A percentile compares a stretch with the other conserved stretches of the same genome.
These are phyloP conservation scores for Hippocampus zosterae DNA, from an alignment of 2,113 vertebrate species.

Conservation along the genomic window DNA sequence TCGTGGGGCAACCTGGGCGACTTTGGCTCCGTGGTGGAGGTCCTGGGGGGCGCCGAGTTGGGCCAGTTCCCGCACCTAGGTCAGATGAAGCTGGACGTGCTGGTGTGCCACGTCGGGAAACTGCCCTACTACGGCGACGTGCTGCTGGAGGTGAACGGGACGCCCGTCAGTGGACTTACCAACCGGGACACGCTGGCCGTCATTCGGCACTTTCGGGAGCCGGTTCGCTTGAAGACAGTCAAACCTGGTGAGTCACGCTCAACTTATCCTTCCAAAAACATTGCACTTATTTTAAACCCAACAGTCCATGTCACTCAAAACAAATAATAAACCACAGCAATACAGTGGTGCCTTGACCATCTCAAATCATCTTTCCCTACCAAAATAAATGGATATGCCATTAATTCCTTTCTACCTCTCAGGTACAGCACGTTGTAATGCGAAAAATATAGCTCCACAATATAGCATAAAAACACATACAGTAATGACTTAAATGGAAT, in stretches of 20 bases:
- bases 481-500: too few relatives aligned
- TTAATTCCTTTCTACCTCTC: background rate
- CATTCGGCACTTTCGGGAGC: conserved; percentile 91
- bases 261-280: background rate
- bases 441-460: too few relatives aligned
- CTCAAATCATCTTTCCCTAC: background rate
- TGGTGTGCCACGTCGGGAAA: conserved; percentile 83
- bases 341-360: background rate
- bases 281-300: background rate
- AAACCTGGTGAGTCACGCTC: conserved; percentile 79
- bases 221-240: conserved; percentile 89
- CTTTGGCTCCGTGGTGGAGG: conserved; percentile 78
- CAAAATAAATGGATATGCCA: background rate
- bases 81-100: conserved; percentile 77
- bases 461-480: too few relatives aligned
- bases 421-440: too few relatives aligned
- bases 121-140: conserved; percentile 86
- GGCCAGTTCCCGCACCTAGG: conserved; percentile 91
- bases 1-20: conserved; percentile 81
- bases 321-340: background rate
- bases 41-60: conserved; percentile 86
- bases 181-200: conserved; percentile 91
- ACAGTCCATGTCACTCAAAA: background rate
- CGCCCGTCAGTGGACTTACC: conserved; percentile 93
- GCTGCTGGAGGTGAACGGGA: conserved; percentile 93